phyloP scores from a whole-genome alignment of 2,797 vertebrate genomes.

The Gephyroberyx darwinii region DNA sequence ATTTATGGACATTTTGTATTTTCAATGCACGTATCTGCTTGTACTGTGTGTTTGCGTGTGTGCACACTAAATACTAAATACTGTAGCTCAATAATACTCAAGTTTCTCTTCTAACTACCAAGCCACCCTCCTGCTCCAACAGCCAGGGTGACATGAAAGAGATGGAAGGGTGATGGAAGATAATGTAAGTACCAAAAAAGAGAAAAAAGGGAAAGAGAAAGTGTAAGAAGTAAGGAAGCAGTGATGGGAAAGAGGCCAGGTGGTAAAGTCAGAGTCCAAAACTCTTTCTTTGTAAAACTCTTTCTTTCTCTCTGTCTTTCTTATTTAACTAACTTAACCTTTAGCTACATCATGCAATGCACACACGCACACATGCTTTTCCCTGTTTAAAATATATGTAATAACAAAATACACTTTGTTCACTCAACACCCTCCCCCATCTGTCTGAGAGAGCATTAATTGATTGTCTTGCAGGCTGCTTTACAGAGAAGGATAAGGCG shows the following conservation, averaged over 20 bases:
- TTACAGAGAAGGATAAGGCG: slow-evolving; percentile 68
- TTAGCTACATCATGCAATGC: not conserved
- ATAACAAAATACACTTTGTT: slow-evolving; percentile 46
- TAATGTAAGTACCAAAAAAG: no score
- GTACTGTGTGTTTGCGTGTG: not conserved
- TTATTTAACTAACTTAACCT: no score
- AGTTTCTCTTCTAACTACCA: no score
- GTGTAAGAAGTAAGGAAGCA: not conserved
- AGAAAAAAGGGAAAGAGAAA: not conserved
- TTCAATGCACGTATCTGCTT: not conserved
- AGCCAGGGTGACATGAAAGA: no score
- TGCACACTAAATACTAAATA: no score
- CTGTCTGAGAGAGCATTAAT: slow-evolving; percentile 58
- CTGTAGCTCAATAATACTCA: not conserved
- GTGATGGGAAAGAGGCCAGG: not conserved
- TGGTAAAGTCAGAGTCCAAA: not conserved
- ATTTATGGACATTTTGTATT: no score
- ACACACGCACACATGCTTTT: slow-evolving; percentile 10
- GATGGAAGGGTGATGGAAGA: no score
- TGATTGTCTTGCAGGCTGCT: slow-evolving; percentile 67
- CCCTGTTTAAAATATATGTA: slow-evolving; percentile 28
- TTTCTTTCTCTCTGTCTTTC: no score
- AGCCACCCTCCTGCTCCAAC: no score
- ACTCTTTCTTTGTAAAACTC: no score
- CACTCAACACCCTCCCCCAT: slow-evolving; percentile 25